These are phyloP conservation scores for Drosophila demipolita DNA, from an alignment of 2,888 invertebrate genomes.

Conservation along the genomic window DNA sequence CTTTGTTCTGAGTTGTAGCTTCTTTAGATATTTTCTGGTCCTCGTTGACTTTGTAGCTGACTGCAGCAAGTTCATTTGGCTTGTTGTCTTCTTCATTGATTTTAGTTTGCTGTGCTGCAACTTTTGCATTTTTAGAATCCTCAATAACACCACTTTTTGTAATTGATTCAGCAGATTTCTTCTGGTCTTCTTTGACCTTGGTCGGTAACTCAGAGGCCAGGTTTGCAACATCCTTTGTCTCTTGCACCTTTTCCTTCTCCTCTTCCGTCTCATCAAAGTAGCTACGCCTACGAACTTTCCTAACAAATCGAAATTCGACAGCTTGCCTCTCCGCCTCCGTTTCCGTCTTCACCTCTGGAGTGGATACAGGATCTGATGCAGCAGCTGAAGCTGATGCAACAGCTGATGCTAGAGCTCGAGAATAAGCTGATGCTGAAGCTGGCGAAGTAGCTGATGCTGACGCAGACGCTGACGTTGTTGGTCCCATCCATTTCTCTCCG, in stretches of 20 bases:
- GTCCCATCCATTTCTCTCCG: constrained; percentile 43
- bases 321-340: constrained; percentile 13
- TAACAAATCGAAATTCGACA: constrained; percentile 83
- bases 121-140: neutral
- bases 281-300: constrained; percentile 82
- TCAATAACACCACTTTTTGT: neutral
- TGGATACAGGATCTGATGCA: neutral
- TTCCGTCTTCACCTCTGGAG: neutral
- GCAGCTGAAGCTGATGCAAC: neutral
- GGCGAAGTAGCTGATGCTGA: constrained; percentile 6
- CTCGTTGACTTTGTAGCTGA: neutral
- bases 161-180: neutral
- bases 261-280: constrained; percentile 79
- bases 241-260: constrained; percentile 39
- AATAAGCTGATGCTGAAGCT: constrained; percentile 3
- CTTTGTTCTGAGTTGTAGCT: neutral
- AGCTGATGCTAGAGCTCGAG: neutral
- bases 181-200: neutral
- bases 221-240: neutral
- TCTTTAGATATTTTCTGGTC: neutral
- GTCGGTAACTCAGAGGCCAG: neutral
- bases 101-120: neutral
- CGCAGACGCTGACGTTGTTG: constrained; percentile 1
- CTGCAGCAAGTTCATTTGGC: neutral
- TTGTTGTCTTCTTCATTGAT: neutral